Conservation (phyloP, 2,113 vertebrate species). For the Martes martes region DNA sequence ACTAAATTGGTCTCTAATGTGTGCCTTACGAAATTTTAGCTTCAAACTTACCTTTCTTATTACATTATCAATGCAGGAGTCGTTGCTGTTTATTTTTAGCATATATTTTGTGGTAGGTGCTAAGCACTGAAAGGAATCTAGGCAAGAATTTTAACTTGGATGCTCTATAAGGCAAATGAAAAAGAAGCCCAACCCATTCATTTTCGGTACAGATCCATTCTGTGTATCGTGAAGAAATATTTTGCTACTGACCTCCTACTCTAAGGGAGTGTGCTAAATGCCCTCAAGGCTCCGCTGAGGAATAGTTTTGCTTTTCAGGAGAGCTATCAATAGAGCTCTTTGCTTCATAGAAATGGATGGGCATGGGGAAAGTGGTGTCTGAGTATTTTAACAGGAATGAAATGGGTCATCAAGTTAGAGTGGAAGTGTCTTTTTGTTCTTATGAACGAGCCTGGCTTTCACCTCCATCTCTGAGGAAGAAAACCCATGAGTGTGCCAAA, state of each 20-base stretch:
- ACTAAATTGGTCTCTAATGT: background rate
- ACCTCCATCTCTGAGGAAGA: constrained; percentile 18
- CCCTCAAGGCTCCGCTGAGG: background rate
- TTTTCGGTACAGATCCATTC: background rate
- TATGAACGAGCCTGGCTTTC: constrained; percentile 25
- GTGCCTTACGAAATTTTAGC: background rate
- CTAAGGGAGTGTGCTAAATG: background rate
- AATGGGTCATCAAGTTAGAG: background rate
- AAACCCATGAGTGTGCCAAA: background rate
- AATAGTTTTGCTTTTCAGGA: constrained; percentile 4
- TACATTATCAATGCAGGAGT: background rate
- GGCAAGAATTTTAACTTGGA: constrained; percentile 5
- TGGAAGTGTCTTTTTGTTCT: background rate
- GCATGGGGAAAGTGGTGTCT: background rate
- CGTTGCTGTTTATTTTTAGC: constrained; percentile 33
- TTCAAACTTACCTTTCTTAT: constrained; percentile 38
- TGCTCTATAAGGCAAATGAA: constrained; percentile 10
- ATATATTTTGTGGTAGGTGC: background rate
- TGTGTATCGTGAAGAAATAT: background rate
- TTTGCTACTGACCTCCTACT: background rate
- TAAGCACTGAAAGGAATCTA: background rate
- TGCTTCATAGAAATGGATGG: constrained; percentile 25
- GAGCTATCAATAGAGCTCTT: background rate
- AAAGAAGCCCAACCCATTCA: background rate
- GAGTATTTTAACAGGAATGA: constrained; percentile 11